Evolutionary conservation across 2,797 vertebrate genomes (phyloP).

Genomic region (Rhabdophis nuchalis): DNA sequence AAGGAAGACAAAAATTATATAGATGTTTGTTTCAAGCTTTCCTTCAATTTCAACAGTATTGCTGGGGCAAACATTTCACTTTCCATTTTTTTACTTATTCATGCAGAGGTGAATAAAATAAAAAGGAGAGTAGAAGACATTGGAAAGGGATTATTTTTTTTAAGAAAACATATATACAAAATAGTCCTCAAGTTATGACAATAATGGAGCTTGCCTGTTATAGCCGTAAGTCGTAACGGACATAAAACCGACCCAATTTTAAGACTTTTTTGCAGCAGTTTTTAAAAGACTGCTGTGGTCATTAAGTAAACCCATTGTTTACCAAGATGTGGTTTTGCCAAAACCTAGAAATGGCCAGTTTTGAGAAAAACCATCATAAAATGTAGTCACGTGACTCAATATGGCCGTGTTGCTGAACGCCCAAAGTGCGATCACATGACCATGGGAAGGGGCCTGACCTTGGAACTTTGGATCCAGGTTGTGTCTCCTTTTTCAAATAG

Average conservation of each 20-base stretch:
- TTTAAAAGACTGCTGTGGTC: background rate
- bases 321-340: background rate
- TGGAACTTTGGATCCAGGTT: background rate
- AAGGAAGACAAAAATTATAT: background rate
- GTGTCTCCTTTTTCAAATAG: background rate
- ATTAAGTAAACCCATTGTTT: background rate
- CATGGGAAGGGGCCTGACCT: background rate
- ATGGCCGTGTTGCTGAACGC: background rate
- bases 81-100: background rate
- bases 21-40: background rate
- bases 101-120: background rate
- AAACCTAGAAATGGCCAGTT: background rate
- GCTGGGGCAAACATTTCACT: background rate
- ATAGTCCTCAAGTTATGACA: too few relatives aligned
- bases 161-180: background rate
- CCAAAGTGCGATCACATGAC: background rate
- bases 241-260: background rate
- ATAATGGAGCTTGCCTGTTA: too few relatives aligned
- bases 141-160: background rate
- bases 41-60: background rate
- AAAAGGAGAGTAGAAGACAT: background rate
- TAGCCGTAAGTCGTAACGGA: background rate
- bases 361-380: background rate
- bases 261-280: background rate
- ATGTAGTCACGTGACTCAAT: background rate